Evolutionary conservation across 2,113 vertebrate genomes (phyloP), one percentile per base, ranked within the genome.

Genomic region (Protobothrops flavoviridis): DNA sequence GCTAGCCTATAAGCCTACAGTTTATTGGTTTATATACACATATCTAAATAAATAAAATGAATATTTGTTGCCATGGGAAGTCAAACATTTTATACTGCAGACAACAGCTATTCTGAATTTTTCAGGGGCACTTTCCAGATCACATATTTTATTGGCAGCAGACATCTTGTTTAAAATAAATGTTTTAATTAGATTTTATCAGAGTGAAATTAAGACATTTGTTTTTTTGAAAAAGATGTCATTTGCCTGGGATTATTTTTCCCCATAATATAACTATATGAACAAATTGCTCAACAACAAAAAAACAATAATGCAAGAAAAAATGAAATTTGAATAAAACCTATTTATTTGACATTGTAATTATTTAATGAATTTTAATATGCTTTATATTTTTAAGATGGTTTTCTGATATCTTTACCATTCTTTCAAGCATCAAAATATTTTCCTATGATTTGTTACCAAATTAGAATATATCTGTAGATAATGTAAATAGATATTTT

Each of bases 401-500:
- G 97, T 96, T 94, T 95, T 96, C 94, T 95, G 97, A 95, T 97
- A 95, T 98, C 93, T 97, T 95, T 92, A 95, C 97, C 95, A 52
- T 97, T 97, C 97, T 94, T 94, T 95, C 95, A 97, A 96, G 94
- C 96, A 97, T 95, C 96, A 96, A 97, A 97, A 94, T 98, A 97
- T 98, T 98, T 97, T 97, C 97, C 90, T 97, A 97, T 96, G 93
- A 96, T 97, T 97, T 97, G 96, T 97, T 96, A 95, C 97, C 98
- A 97, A 97, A 96, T 96, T 96, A 97, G 96, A 97, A 94, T 96
- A 96, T 97, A 93, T 97, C 97, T 98, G 98, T 98, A 98, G 96
- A 98, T 98, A 97, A 98, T 99, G 98, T 99, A 98, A 99, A 98
- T 99, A 98, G 97, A 96, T 93, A 96, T 97, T 95, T 96, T 97